A percentile compares a stretch with the other conserved stretches of the same genome.
Conservation (phyloP, 2,797 vertebrate species). For the Lophotriccus pileatus region DNA sequence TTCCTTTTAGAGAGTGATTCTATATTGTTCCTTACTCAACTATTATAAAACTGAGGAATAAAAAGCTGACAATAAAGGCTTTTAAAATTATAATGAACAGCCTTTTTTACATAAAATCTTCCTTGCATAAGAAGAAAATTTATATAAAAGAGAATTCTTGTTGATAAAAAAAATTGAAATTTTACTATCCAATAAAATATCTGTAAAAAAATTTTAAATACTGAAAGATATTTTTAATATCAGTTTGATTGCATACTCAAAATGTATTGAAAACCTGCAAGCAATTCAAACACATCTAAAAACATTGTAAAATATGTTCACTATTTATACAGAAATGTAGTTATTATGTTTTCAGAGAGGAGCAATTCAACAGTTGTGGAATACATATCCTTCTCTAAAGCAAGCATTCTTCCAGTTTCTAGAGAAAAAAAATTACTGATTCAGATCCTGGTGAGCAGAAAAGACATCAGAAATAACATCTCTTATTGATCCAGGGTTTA, state of each 20-base stretch:
- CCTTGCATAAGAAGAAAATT: neutral
- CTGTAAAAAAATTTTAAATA: neutral
- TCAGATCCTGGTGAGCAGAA: neutral
- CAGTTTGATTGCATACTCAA: neutral
- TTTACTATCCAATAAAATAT: neutral
- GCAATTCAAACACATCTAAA: neutral
- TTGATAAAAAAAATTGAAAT: neutral
- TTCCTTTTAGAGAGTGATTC: neutral
- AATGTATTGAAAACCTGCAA: neutral
- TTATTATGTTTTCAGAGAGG: neutral
- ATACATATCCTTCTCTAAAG: neutral
- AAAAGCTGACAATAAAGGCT: neutral
- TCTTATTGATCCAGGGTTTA: neutral
- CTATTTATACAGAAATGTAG: neutral
- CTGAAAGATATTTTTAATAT: neutral
- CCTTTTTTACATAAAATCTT: neutral
- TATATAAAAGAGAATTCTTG: neutral
- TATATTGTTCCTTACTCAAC: neutral
- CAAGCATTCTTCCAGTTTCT: neutral
- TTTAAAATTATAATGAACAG: neutral
- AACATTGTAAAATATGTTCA: neutral
- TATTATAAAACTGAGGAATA: neutral
- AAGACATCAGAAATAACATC: neutral
- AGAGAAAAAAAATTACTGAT: neutral
- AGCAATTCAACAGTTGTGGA: neutral